phyloP scores from a whole-genome alignment of 2,888 invertebrate genomes.

The Latrodectus elegans region DNA sequence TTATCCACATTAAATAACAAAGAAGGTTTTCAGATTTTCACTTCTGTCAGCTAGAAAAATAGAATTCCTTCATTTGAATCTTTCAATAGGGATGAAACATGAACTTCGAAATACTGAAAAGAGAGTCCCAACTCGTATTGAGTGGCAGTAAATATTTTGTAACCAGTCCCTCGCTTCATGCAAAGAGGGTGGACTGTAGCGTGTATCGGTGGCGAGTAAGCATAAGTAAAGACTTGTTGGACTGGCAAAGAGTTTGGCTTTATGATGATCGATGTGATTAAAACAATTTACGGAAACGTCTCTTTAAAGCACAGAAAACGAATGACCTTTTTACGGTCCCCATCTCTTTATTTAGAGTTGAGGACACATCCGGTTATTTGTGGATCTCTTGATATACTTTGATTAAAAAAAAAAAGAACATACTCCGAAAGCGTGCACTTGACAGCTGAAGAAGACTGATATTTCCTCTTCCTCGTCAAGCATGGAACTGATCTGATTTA shows the following conservation, averaged over 20 bases:
- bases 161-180: conserved; percentile 11
- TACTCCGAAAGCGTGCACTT: conserved; percentile 20
- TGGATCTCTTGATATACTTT: not conserved
- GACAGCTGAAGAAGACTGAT: conserved; percentile 14
- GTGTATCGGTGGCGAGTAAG: conserved; percentile 12
- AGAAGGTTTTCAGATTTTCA: too few species aligned
- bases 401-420: not conserved
- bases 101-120: too few species aligned
- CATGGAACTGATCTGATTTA: too few species aligned
- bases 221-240: conserved; percentile 31
- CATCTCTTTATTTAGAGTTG: conserved; percentile 31
- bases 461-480: conserved; percentile 12
- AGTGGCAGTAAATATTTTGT: conserved; percentile 21
- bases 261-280: conserved; percentile 61
- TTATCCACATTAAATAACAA: too few species aligned
- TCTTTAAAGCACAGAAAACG: conserved; percentile 57
- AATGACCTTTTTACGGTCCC: conserved; percentile 49
- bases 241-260: conserved; percentile 36
- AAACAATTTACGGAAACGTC: conserved; percentile 58
- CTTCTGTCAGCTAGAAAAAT: too few species aligned
- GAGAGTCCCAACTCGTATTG: too few species aligned
- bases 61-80: too few species aligned
- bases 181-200: conserved; percentile 17
- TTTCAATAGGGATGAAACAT: too few species aligned
- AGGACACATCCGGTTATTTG: conserved; percentile 42